These are phyloP conservation scores for Halisarca cf. caerulea DNA, from an alignment of 37 sponge, comb jelly and placozoan species.

Conservation along the genomic window DNA sequence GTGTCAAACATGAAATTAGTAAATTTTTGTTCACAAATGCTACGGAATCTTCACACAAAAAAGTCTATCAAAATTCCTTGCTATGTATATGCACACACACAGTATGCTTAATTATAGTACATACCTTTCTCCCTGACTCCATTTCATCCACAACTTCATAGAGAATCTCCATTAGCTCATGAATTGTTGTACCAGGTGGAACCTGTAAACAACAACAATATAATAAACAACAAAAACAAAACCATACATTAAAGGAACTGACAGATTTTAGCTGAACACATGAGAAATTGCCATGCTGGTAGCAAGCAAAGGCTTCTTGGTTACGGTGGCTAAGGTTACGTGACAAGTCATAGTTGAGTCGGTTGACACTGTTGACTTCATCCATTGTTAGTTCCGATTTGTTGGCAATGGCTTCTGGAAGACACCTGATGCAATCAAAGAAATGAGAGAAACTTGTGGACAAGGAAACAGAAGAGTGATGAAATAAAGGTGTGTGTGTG, in stretches of 20 bases:
- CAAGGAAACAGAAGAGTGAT: too few relatives aligned
- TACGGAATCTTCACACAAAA: too few relatives aligned
- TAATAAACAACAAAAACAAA: not conserved
- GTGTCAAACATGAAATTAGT: too few relatives aligned
- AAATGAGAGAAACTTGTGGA: too few relatives aligned
- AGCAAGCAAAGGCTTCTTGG: slow-evolving; percentile 51
- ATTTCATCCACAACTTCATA: not conserved
- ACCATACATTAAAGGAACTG: not conserved
- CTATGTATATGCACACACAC: too few relatives aligned
- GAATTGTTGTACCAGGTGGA: slow-evolving; percentile 38
- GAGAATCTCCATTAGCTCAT: slow-evolving; percentile 39
- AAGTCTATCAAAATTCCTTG: too few relatives aligned
- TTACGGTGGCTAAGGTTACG: slow-evolving; percentile 21
- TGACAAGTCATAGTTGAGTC: slow-evolving; percentile 63
- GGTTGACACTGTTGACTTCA: slow-evolving; percentile 71
- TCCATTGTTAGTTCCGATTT: slow-evolving; percentile 77
- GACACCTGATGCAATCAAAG: slow-evolving; percentile 71
- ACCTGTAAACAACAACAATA: not conserved
- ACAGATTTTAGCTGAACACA: slow-evolving; percentile 76
- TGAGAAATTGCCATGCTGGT: slow-evolving; percentile 88
- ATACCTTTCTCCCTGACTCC: not conserved
- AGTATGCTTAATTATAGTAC: too few relatives aligned
- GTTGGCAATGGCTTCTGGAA: slow-evolving; percentile 53
- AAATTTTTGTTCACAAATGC: too few relatives aligned
- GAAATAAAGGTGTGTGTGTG: too few relatives aligned